A percentile compares a stretch with the other conserved stretches of the same genome.
phyloP scores from a whole-genome alignment of 2,797 vertebrate genomes.

The Emys orbicularis region DNA sequence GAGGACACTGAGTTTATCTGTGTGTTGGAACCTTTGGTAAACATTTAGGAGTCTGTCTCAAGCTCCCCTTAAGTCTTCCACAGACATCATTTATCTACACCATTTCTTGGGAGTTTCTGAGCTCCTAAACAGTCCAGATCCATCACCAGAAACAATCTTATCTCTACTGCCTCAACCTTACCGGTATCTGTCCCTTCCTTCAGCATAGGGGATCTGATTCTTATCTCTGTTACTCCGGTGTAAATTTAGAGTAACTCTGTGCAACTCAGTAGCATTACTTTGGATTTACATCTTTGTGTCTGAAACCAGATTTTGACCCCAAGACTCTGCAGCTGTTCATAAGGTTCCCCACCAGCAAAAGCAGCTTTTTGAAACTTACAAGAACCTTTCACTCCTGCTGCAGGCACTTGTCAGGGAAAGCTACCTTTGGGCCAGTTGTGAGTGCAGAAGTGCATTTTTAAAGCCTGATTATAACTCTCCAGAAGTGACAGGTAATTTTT shows the following conservation, averaged over 20 bases:
- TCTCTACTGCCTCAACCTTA: neutral
- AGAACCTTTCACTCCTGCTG: neutral
- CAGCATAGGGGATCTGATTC: neutral
- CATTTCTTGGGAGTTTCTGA: neutral
- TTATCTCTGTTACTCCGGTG: neutral
- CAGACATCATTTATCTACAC: neutral
- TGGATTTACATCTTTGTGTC: neutral
- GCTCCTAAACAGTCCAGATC: neutral
- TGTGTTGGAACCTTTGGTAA: neutral
- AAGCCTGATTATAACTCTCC: neutral
- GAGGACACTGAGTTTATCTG: neutral
- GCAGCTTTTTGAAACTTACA: neutral
- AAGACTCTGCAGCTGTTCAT: neutral
- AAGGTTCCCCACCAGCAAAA: neutral
- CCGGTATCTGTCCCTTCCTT: fast-evolving
- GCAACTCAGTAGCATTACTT: neutral
- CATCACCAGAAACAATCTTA: neutral
- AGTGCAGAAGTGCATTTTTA: neutral
- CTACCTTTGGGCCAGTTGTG: neutral
- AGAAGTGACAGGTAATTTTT: neutral
- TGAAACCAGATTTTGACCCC: neutral
- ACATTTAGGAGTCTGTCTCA: neutral
- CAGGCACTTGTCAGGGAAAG: neutral
- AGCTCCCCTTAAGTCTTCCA: neutral
- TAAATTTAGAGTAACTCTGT: neutral